Evolutionary conservation across 2,888 invertebrate genomes (phyloP), one percentile per base, ranked within the genome.

Genomic region (Notocelia uddmanniana): DNA sequence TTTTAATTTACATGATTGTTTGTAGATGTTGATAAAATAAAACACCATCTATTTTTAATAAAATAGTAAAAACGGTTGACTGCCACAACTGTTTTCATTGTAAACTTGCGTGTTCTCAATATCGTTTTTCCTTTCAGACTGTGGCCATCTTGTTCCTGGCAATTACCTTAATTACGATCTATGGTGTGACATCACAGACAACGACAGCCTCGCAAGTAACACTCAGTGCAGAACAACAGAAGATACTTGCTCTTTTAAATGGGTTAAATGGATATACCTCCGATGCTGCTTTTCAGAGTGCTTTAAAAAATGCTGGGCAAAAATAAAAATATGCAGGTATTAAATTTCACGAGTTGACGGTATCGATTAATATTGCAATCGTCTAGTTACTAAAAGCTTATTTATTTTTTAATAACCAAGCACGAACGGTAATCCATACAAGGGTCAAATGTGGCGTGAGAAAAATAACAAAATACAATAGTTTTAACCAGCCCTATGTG

Each of bases 151-250:
- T 69, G 18, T 9, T 69, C 26, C 21, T 69, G 55, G 23, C 62
- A 21, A 55, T 57, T 19, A 15, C 23, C 18, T 21, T 63, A 13
- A 31, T 69, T 6, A 18, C 21, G 31, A 21, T 48, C 21, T 48
- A 48, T 13, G 31, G 31, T 48, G 55, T 45, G 21, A 48, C 26
- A 3, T 31, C 55, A 19, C 48, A 55, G 41, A 26, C 62, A n/a
- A 54, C 54, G 18, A 55, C 54, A 11, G 19, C 69, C 10, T 3
- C 52, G n/a, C 66, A 13, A 31, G 21, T 54, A 21, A 69, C 55
- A 0, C 69, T 63, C 0, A 69, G 55, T 55, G 5, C 6, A n/a
- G 69, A 69, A 6, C 62, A 69, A 62, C 18, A 45, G n/a, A 45
- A 18, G 5, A 18, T 69, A 21, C 21, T 69, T 19, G 41, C 41